Base-by-base conservation (phyloP, 2,888 invertebrate genomes). In the Eilema caniola region DNA sequence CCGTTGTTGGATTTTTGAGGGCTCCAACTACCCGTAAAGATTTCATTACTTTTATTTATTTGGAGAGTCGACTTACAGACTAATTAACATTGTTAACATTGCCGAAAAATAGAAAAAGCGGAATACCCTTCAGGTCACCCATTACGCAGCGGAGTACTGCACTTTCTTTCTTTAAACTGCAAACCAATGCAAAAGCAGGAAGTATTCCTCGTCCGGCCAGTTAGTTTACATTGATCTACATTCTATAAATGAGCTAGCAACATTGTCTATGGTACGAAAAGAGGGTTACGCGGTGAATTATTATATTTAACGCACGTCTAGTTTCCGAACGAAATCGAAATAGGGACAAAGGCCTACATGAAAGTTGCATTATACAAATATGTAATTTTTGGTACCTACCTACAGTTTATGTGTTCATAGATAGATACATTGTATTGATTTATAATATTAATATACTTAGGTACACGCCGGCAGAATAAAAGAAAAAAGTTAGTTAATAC, bases 211-310 rank as follows among this genome's bases (percentile, higher is more conserved):
- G 60, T 62, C 25, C 62, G 62, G 47, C 23, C 10, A 28, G 28
- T 70, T 63, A 67, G 71, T 75, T 74, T 74, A 79, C 65, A 62
- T 60, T 75, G 59, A 73, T 78, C 78, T 71, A 71, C 57, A 37
- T 76, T 69, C 69, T 63, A 67, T 61, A 69, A 67, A 64, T 70
- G 71, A 24, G 11, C 41, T 16, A n/a, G 53, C 61, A 57, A 57
- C 66, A 66, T 62, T 70, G 61, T 70, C 56, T 66, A 61, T 62
- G 66, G 33, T 25, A 66, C 62, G 47, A 10, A 25, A 57, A 57
- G 57, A 20, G n/a, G 23, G 63, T 69, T 60, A 66, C 31, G 31
- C 41, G 25, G n/a, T 64, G 60, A 69, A 60, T 53, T 23, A 64
- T 33, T 65, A 31, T 63, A 31, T 16, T n/a, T n/a, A n/a, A n/a